A percentile compares a stretch with the other conserved stretches of the same genome.
These are phyloP conservation scores for Sandelia bainsii DNA, from an alignment of 2,797 vertebrate species.

Conservation along the genomic window DNA sequence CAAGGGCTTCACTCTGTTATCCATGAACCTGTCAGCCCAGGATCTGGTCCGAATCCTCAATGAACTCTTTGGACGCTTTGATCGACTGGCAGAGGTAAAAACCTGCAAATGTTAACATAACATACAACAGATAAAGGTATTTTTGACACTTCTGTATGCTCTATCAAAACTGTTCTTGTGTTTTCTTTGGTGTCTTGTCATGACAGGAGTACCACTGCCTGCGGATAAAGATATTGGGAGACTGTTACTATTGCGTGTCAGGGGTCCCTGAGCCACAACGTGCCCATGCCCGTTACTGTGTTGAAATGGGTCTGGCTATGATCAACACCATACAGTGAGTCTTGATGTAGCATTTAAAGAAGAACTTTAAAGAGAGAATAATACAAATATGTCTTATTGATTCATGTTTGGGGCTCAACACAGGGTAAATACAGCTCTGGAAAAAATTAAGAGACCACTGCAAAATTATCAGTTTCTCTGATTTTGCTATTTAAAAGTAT, in stretches of 20 bases:
- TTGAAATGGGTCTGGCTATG: conserved; percentile 98
- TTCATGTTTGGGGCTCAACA: too few relatives aligned
- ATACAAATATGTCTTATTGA: too few relatives aligned
- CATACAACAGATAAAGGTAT: not conserved
- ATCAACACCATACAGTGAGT: conserved; percentile 95
- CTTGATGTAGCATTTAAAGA: not conserved
- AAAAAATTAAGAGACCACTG: too few relatives aligned
- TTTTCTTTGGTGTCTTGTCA: not conserved
- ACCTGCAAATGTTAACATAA: not conserved
- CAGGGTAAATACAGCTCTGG: too few relatives aligned
- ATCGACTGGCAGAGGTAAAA: conserved; percentile 82
- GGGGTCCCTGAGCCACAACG: conserved; percentile 94
- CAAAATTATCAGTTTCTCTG: too few relatives aligned
- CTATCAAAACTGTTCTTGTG: not conserved
- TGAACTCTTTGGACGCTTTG: conserved; percentile 86
- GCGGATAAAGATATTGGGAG: conserved; percentile 96
- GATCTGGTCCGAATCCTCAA: conserved; percentile 84
- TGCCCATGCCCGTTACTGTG: conserved; percentile 94
- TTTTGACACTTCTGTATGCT: not conserved
- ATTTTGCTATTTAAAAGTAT: too few relatives aligned
- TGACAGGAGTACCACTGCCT: conserved; percentile 94
- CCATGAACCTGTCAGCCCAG: conserved; percentile 84
- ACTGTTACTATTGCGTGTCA: conserved; percentile 98
- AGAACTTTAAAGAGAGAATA: not conserved
- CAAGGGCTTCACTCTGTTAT: conserved; percentile 85